These are phyloP conservation scores for Agapostemon virescens DNA, from an alignment of 2,888 invertebrate species.

Conservation along the genomic window DNA sequence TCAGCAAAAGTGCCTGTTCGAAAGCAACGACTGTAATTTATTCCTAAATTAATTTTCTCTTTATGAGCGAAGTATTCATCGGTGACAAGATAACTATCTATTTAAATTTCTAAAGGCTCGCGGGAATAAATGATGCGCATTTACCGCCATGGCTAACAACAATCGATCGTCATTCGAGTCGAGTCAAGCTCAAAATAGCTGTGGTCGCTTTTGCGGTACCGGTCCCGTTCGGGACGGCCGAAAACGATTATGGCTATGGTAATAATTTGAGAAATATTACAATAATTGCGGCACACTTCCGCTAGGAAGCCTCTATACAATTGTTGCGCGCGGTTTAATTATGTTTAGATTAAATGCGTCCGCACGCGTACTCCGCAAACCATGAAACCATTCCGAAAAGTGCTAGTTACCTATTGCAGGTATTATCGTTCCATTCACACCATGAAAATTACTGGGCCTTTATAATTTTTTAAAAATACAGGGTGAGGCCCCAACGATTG, in stretches of 20 bases:
- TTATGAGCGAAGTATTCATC: neutral
- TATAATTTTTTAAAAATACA: neutral
- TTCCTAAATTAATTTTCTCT: neutral
- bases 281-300: slow-evolving; percentile 19
- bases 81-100: neutral
- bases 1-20: neutral
- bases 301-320: neutral
- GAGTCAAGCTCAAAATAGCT: slow-evolving; percentile 9
- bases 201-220: slow-evolving; percentile 14
- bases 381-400: neutral
- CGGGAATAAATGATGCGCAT: neutral
- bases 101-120: neutral
- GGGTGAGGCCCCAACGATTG: too few relatives aligned
- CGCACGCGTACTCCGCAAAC: neutral
- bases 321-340: neutral
- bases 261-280: slow-evolving; percentile 21
- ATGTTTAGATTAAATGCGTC: neutral
- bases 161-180: slow-evolving; percentile 10
- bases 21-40: neutral
- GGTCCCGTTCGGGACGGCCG: neutral
- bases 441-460: neutral
- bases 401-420: neutral
- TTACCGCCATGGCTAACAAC: neutral
- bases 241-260: neutral
- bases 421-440: neutral